A percentile compares a stretch with the other conserved stretches of the same genome.
These are phyloP conservation scores for Cairina moschata DNA, from an alignment of 2,113 vertebrate species.

Conservation along the genomic window DNA sequence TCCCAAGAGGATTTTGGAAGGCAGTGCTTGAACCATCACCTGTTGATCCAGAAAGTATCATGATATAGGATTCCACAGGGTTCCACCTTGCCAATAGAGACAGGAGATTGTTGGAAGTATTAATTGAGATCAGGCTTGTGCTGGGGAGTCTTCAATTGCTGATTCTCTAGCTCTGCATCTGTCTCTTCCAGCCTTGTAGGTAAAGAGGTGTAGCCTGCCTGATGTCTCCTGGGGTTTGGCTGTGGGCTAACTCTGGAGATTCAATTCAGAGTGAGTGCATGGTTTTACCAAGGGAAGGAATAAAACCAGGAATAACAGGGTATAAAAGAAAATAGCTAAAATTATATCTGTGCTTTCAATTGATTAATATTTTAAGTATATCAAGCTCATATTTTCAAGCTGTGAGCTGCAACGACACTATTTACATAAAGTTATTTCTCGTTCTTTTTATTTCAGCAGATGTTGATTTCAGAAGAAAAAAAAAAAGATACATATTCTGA, in stretches of 20 bases:
- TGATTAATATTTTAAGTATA: not conserved
- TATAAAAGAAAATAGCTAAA: constrained; percentile 12
- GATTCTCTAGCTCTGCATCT: not conserved
- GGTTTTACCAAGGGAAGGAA: not conserved
- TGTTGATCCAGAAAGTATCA: not conserved
- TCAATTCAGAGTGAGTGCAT: not conserved
- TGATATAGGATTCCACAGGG: not conserved
- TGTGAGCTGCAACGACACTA: not conserved
- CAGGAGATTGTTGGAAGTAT: not conserved
- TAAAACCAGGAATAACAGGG: not conserved
- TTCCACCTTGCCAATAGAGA: not conserved
- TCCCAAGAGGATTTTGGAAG: not conserved
- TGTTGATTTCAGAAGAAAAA: not conserved
- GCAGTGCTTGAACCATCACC: not conserved
- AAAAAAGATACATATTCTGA: not conserved
- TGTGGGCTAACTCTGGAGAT: not conserved
- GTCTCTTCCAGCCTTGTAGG: not conserved
- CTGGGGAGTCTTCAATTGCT: not conserved
- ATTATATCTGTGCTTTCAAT: not conserved
- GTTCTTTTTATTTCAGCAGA: not conserved
- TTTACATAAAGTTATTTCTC: not conserved
- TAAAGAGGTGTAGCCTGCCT: not conserved
- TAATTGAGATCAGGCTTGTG: not conserved
- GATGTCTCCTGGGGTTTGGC: not conserved
- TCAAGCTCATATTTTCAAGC: not conserved